phyloP scores from a whole-genome alignment of 2,113 vertebrate species.

The Crotalus helleri region DNA sequence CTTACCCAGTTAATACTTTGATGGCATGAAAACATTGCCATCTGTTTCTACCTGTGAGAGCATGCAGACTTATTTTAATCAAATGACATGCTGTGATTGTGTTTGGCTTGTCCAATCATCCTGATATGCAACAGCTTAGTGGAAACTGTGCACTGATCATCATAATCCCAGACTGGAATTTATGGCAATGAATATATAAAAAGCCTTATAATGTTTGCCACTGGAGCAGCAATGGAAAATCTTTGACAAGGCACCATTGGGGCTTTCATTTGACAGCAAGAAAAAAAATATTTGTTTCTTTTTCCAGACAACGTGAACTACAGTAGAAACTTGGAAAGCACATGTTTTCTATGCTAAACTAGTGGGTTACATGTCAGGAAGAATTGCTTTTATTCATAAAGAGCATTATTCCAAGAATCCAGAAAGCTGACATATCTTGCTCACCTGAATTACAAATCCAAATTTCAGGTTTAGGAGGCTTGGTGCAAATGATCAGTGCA shows the following conservation, averaged over 20 bases:
- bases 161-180: background rate
- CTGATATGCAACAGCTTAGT: constrained; percentile 13
- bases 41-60: constrained; percentile 16
- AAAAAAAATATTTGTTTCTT: background rate
- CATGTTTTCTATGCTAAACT: background rate
- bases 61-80: background rate
- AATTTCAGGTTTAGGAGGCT: background rate
- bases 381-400: constrained; percentile 8
- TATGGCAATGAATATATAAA: constrained; percentile 12
- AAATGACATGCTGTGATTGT: constrained; percentile 24
- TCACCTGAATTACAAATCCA: constrained; percentile 1
- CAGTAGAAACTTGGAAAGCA: constrained; percentile 6
- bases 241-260: background rate
- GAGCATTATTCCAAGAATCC: background rate
- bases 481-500: background rate
- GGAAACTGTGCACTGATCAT: background rate
- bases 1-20: constrained; percentile 25
- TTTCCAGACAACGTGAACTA: background rate
- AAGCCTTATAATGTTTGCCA: constrained; percentile 8
- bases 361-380: background rate
- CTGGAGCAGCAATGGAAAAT: background rate
- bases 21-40: background rate
- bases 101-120: constrained; percentile 5
- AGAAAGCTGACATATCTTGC: background rate
- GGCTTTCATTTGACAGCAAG: background rate